Evolutionary conservation across 53 echinoderm and acorn worm genomes (phyloP), one percentile per base, ranked within the genome.

Genomic region (Arbacia lixula): DNA sequence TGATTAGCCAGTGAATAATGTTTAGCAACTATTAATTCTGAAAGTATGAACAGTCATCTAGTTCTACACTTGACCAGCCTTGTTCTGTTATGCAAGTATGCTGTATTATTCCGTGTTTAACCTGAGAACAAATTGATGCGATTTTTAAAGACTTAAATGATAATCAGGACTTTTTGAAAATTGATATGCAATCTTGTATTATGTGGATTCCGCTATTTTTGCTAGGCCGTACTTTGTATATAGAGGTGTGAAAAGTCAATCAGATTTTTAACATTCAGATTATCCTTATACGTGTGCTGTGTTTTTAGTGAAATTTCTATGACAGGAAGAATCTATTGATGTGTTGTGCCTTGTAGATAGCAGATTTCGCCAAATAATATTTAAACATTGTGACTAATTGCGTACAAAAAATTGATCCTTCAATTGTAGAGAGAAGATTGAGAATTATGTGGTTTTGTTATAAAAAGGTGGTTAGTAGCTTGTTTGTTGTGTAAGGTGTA

Each of bases 161-260:
- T 10, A 56, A 57, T 77, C 58, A 77, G 77, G 58, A 57, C n/a
- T n/a, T 77, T 77, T 57, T 37, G 25, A 77, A 77, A 75, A 31
- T 37, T 5, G 17, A 31, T 77, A 77, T 77, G 77, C 77, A 77
- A 77, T 77, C 77, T 77, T 77, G 55, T 54, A 38, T 36, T 36
- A 5, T 28, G 27, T 56, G 40, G 29, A 22, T 42, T 57, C 39
- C 36, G 37, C 57, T 77, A 77, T 77, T 77, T 77, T 58, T 58
- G 53, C 55, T 33, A 51, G 31, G 39, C 34, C 57, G 35, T 37
- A 19, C 9, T 77, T 21, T 77, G 77, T 77, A 77, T 77, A 77
- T 77, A 56, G 56, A 77, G 58, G n/a, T 8, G 30, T 34, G 57
- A 14, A 25, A 58, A 77, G 12, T 32, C 51, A 51, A 73, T 73